phyloP scores from a whole-genome alignment of 2,113 vertebrate species.

The Vimba vimba region DNA sequence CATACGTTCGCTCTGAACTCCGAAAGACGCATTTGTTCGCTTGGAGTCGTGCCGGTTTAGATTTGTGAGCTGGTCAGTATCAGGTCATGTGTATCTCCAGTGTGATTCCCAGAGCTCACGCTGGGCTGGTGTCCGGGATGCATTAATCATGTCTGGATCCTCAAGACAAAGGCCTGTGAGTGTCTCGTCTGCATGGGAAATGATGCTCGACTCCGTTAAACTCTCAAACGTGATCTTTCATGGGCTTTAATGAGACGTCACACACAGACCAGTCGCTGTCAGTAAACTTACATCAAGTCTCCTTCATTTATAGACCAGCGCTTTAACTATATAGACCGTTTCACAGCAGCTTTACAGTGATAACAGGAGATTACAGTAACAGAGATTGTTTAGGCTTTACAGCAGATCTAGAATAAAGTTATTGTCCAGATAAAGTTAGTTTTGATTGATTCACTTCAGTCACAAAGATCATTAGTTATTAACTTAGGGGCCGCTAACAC shows the following conservation, averaged over 20 bases:
- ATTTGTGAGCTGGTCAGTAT: constrained; percentile 59
- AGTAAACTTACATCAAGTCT: no score
- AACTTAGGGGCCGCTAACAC: no score
- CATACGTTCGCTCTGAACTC: constrained; percentile 61
- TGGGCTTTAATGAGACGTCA: constrained; percentile 49
- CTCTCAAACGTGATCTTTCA: constrained; percentile 62
- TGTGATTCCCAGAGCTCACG: constrained; percentile 58
- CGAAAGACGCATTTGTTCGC: constrained; percentile 67
- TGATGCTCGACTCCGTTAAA: constrained; percentile 54
- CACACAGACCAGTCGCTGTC: constrained; percentile 42
- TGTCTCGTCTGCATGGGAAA: constrained; percentile 20
- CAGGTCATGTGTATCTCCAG: constrained; percentile 63
- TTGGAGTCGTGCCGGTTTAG: constrained; percentile 60
- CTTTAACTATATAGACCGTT: no score
- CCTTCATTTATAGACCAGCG: no score
- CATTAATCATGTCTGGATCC: constrained; percentile 70
- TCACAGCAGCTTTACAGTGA: no score
- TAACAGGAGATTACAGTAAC: no score
- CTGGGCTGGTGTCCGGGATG: constrained; percentile 60
- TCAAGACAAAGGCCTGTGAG: constrained; percentile 52
- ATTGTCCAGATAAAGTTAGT: no score
- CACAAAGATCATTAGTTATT: no score
- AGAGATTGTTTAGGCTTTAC: no score
- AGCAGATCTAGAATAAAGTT: no score
- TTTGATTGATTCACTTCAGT: no score